A percentile compares a stretch with the other conserved stretches of the same genome.
These are phyloP conservation scores for Manis javanica DNA, from an alignment of 2,797 vertebrate genomes.

Conservation along the genomic window DNA sequence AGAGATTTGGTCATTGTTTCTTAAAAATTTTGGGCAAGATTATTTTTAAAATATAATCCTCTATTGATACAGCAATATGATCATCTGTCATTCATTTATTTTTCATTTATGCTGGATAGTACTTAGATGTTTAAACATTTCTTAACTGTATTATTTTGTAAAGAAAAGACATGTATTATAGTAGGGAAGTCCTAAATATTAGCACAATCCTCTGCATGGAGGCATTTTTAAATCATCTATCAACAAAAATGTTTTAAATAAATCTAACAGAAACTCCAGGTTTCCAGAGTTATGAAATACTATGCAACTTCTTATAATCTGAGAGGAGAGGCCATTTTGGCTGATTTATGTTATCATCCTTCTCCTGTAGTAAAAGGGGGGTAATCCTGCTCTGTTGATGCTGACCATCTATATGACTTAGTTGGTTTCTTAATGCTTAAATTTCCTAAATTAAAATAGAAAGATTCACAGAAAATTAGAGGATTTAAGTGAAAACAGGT, in stretches of 20 bases:
- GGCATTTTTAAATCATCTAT: background rate
- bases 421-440: background rate
- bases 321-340: background rate
- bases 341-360: background rate
- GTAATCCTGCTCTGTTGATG: background rate
- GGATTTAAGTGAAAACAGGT: background rate
- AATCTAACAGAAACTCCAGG: background rate
- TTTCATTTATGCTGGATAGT: background rate
- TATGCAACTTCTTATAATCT: background rate
- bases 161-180: background rate
- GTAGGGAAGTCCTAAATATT: slow-evolving; percentile 17
- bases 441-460: background rate
- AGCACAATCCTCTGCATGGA: background rate
- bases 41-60: slow-evolving; percentile 5
- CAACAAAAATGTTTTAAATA: slow-evolving; percentile 42
- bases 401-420: background rate
- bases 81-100: background rate
- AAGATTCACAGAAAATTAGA: background rate
- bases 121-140: background rate
- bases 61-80: background rate
- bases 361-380: background rate
- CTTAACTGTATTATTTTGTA: background rate
- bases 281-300: background rate
- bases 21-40: background rate
- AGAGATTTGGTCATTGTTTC: slow-evolving; percentile 21